Evolutionary conservation across 2,888 invertebrate genomes (phyloP).

Genomic region (Protodeltote pygarga): DNA sequence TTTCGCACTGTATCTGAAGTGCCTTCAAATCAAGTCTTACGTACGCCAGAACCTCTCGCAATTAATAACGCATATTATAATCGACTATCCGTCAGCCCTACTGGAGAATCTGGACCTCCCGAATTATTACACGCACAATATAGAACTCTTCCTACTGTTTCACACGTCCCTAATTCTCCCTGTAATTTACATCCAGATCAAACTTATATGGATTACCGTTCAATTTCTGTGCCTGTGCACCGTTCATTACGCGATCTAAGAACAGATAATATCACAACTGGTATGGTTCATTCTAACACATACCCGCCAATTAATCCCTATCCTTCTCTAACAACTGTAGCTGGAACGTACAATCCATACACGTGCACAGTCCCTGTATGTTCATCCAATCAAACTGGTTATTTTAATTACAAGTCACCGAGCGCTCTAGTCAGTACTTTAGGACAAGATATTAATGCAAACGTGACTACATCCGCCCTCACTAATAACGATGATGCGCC

Average conservation of each 20-base stretch:
- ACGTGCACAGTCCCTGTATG: conserved; percentile 74
- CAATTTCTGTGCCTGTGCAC: conserved; percentile 59
- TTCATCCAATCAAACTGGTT: conserved; percentile 61
- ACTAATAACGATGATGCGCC: conserved; percentile 64
- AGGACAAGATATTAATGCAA: conserved; percentile 75
- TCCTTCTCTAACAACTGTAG: conserved; percentile 81
- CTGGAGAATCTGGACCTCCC: conserved; percentile 71
- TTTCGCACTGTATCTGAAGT: conserved; percentile 70
- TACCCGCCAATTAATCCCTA: conserved; percentile 82
- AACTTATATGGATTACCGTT: conserved; percentile 63
- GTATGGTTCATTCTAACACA: conserved; percentile 79
- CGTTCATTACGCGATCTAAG: conserved; percentile 74
- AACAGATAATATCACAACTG: conserved; percentile 64
- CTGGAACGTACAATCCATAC: conserved; percentile 81
- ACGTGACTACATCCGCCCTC: conserved; percentile 67
- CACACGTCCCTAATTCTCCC: conserved; percentile 81
- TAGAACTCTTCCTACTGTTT: conserved; percentile 76
- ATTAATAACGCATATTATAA: conserved; percentile 66
- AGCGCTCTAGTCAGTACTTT: conserved; percentile 65
- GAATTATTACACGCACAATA: conserved; percentile 81
- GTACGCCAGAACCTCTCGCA: conserved; percentile 60
- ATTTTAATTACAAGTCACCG: conserved; percentile 60
- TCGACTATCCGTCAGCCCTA: conserved; percentile 74
- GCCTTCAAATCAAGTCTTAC: conserved; percentile 73
- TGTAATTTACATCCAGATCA: conserved; percentile 79